Evolutionary conservation across 2,888 invertebrate species (phyloP), one percentile per base, ranked within the genome.

Genomic region (Nasonovia ribisnigri): DNA sequence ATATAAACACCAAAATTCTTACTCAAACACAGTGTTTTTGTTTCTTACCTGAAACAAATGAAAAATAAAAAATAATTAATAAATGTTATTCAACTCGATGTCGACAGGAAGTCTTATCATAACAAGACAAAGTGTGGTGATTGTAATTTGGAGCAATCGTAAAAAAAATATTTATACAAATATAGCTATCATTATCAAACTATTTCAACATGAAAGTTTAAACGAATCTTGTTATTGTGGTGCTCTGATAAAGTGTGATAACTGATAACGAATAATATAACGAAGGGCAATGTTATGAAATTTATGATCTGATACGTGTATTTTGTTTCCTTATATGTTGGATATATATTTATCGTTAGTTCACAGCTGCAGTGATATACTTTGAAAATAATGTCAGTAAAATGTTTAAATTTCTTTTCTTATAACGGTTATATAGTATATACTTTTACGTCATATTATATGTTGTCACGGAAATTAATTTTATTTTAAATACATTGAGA

Each of bases 1-100:
- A 77, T 36, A 77, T 77, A 77, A 77, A 77, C 20, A 77, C 77
- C 77, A 43, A 91, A 42, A 91, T 43, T 84, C 84, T 91, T 91
- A 84, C 84, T 84, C 42, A 51, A 91, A 84, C 29, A 54, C 42
- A 13, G 26, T 5, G 8, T 6, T 46, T n/a, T 60, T n/a, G 8
- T 89, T 57, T 11, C 57, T 46, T 46, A 57, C n/a, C 86, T 57
- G 57, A 57, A 57, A 91, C 46, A 91, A 60, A 57, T 43, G 20
- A 90, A 48, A 67, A 67, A 51, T 36, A n/a, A 90, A 48, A 67
- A 67, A 51, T 36, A n/a, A 84, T 48, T 8, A n/a, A 86, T 13
- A 91, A 20, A 54, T 54, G 48, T 51, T 51, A 91, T 57, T 57
- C 24, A 54, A 43, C 57, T 24, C 8, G 46, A 57, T 86, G 54